A percentile compares a stretch with the other conserved stretches of the same genome.
Conservation (phyloP, 2,888 invertebrate species). For the Oegoconia quadripuncta region DNA sequence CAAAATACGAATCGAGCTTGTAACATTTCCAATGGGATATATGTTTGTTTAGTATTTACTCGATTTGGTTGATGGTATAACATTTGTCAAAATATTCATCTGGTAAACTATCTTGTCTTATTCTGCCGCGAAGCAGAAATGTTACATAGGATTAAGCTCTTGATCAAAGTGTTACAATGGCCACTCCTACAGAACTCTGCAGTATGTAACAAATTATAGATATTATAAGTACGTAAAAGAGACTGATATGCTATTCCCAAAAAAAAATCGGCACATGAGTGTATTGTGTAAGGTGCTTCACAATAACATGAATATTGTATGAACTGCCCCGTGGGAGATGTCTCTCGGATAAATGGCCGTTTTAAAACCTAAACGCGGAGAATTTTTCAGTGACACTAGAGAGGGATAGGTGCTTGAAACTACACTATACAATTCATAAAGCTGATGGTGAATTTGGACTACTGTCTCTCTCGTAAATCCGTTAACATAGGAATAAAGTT, state of each 20-base stretch:
- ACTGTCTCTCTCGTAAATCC: not conserved
- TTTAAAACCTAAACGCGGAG: conserved; percentile 55
- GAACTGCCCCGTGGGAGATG: conserved; percentile 57
- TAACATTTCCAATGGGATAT: too few species aligned
- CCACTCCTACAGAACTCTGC: too few species aligned
- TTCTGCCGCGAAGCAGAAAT: too few species aligned
- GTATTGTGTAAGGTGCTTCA: conserved; percentile 45
- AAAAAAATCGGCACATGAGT: too few species aligned
- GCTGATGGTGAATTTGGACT: not conserved
- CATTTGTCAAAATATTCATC: too few species aligned
- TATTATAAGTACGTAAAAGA: not conserved
- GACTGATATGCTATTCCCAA: not conserved
- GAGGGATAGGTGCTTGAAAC: conserved; percentile 20
- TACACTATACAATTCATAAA: not conserved
- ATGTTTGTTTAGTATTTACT: too few species aligned
- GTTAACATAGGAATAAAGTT: too few species aligned
- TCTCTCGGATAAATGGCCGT: conserved; percentile 55
- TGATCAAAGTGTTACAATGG: too few species aligned
- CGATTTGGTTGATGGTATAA: too few species aligned
- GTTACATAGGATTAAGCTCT: too few species aligned
- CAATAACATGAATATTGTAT: conserved; percentile 63
- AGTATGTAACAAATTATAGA: not conserved
- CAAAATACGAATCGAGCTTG: too few species aligned
- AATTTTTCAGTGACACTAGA: conserved; percentile 47
- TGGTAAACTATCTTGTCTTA: too few species aligned